Evolutionary conservation across 1,140 invertebrate species (phyloP).

Genomic region (Gyrodactylus salaris): DNA sequence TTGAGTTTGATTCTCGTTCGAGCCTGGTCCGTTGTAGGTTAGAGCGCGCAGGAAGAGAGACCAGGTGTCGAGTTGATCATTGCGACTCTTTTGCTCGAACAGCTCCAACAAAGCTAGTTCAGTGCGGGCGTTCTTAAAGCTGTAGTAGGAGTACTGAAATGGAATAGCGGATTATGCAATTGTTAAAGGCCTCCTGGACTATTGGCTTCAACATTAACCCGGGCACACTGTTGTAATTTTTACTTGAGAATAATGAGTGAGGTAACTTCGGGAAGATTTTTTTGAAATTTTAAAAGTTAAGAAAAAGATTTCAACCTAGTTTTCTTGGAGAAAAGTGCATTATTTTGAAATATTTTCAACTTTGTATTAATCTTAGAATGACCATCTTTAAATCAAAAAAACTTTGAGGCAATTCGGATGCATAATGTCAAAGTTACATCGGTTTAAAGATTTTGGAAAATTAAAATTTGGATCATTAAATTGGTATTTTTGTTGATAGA

Average conservation of each 20-base stretch:
- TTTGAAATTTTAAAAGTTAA: background rate
- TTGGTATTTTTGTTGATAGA: too few relatives aligned
- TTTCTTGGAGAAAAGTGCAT: too few relatives aligned
- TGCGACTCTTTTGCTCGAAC: conserved; percentile 30
- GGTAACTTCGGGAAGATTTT: background rate
- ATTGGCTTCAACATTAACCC: background rate
- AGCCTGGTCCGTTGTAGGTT: background rate
- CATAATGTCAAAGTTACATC: too few relatives aligned
- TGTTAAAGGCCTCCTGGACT: background rate
- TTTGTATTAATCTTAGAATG: too few relatives aligned
- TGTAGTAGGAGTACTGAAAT: conserved; percentile 48
- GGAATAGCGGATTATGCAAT: conserved; percentile 6
- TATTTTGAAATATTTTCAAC: too few relatives aligned
- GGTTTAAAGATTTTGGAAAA: too few relatives aligned
- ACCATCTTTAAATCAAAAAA: too few relatives aligned
- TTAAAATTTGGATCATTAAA: too few relatives aligned
- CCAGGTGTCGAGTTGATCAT: background rate
- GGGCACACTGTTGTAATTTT: background rate
- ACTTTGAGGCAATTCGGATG: too few relatives aligned
- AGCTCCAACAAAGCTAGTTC: conserved; percentile 68
- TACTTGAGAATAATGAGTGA: too few relatives aligned
- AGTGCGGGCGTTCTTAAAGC: conserved; percentile 53
- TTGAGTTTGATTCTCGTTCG: background rate
- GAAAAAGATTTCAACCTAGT: too few relatives aligned
- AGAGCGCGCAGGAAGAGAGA: background rate